Conservation (phyloP, 2,113 vertebrate species). For the Mesocricetus auratus region DNA sequence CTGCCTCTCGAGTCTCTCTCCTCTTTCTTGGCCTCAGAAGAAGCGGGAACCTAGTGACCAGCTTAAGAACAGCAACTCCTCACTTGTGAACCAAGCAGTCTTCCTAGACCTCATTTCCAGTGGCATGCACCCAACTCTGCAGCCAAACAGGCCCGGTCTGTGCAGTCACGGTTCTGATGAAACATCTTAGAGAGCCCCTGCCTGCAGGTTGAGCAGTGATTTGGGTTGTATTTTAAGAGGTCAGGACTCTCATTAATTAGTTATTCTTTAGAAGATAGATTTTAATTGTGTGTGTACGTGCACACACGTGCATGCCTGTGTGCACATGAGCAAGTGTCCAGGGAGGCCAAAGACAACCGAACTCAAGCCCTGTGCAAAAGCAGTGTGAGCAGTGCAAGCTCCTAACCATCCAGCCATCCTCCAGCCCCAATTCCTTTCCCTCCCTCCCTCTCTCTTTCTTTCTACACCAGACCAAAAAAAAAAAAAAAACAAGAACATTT, state of each 20-base stretch:
- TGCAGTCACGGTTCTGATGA: neutral
- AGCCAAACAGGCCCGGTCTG: neutral
- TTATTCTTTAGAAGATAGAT: neutral
- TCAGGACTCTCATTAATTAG: neutral
- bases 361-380: neutral
- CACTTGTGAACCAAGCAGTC: neutral
- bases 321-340: no score
- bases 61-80: neutral
- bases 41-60: neutral
- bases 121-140: neutral
- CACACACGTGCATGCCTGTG: no score
- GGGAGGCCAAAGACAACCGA: neutral
- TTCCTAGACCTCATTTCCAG: neutral
- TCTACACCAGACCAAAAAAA: neutral
- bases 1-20: neutral
- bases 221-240: neutral
- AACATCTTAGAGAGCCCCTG: neutral
- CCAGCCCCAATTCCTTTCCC: neutral
- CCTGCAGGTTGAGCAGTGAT: neutral
- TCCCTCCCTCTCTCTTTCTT: no score
- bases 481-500: conserved; percentile 17
- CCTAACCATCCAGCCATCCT: neutral
- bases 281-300: neutral
- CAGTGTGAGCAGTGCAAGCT: neutral
- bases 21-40: neutral